Evolutionary conservation across 2,888 invertebrate genomes (phyloP).

Genomic region (Mantis religiosa): DNA sequence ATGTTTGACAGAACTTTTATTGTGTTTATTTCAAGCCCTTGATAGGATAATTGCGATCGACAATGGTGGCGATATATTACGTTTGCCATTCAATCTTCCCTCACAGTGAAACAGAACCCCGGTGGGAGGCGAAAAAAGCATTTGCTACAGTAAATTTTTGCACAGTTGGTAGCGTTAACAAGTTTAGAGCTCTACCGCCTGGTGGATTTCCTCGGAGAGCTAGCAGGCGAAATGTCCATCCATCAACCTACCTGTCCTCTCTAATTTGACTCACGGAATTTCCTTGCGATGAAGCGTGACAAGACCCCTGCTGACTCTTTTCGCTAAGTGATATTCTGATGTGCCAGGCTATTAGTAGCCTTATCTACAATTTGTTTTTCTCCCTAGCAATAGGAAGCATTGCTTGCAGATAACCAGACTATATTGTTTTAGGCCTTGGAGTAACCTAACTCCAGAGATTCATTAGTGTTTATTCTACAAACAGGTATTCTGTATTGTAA

Average conservation of each 20-base stretch:
- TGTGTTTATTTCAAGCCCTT: not conserved
- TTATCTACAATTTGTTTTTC: not conserved
- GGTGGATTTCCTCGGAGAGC: not conserved
- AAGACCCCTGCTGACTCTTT: not conserved
- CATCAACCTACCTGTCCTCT: not conserved
- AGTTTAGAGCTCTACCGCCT: not conserved
- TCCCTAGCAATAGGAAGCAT: not conserved
- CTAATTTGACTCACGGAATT: not conserved
- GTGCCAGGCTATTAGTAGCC: not conserved
- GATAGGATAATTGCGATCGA: not conserved
- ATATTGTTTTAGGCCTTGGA: too few relatives aligned
- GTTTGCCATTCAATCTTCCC: not conserved
- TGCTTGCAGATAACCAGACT: not conserved
- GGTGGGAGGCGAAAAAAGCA: not conserved
- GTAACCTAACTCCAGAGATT: too few relatives aligned
- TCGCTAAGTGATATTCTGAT: not conserved
- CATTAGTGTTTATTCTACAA: too few relatives aligned
- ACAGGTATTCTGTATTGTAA: too few relatives aligned
- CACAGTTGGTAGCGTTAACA: not conserved
- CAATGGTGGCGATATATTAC: not conserved
- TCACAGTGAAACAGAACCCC: not conserved
- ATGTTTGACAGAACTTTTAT: not conserved
- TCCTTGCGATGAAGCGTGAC: not conserved
- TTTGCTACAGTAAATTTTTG: not conserved
- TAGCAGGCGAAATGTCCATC: not conserved